Base-by-base conservation (phyloP, 92 coral and sea anemone species). In the Siderastrea siderea region DNA sequence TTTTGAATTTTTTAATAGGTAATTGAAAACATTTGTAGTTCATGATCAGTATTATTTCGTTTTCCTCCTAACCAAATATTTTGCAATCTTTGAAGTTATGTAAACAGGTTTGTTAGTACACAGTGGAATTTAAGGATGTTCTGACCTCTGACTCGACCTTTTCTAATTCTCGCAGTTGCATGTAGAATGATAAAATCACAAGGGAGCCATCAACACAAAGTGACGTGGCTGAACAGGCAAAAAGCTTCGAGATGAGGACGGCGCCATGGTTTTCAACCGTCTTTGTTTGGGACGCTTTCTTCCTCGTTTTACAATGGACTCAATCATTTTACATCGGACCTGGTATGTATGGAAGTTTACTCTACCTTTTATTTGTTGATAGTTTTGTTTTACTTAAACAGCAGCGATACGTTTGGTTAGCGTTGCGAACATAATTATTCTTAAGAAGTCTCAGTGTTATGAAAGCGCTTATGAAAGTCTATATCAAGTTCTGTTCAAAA, bases 291-390 rank as follows among this genome's bases (percentile, higher is more conserved):
- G 38, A 54, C 9, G 10, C 48, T 13, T 14, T 68, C 9, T 55
- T 47, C 76, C 47, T 69, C 14, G 13, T 49, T 48, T 54, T 16
- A n/a, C 12, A 54, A 38, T 46, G n/a, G 47, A 58, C 59, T n/a
- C 68, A 59, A 2, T 57, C 67, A 58, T 70, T 82, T 50, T 82
- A 82, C 68, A 70, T 82, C n/a, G 78, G 86, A 60, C 78, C 64
- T 82, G 86, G 86, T 82, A 59, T 11, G 86, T 71, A 69, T 50
- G 49, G n/a, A 16, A 17, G 5, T 38, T 4, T 77, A 26, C 19
- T 60, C 11, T 12, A 5, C 38, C 1, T 12, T 57, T 43, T 19
- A 46, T 13, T 14, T 73, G 38, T 73, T 73, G 3, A 51, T 51
- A 61, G 17, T 7, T 73, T 17, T 43, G 2, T 47, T 47, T 70